Evolutionary conservation across 2,797 vertebrate species (phyloP).

Genomic region (Notamacropus eugenii): DNA sequence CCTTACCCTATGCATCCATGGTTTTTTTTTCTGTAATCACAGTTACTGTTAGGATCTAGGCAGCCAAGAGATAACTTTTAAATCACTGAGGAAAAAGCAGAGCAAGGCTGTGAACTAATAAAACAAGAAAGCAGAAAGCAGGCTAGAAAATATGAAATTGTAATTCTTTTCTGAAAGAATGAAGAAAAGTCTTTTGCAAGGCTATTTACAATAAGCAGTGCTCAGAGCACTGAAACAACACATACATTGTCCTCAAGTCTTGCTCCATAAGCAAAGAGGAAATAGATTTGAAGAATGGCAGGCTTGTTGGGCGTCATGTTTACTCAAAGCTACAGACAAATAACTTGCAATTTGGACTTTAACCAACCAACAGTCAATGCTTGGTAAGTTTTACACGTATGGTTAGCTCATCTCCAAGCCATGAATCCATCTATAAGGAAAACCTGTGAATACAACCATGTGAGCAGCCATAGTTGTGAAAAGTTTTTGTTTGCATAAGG

Average conservation of each 20-base stretch:
- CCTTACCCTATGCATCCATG: neutral
- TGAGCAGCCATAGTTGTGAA: slow-evolving; percentile 26
- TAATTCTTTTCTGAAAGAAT: slow-evolving; percentile 3
- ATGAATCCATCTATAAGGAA: slow-evolving; percentile 63
- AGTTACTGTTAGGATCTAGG: neutral
- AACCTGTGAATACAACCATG: slow-evolving; percentile 58
- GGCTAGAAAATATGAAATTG: slow-evolving; percentile 53
- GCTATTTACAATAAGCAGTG: neutral
- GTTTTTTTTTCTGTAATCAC: slow-evolving; percentile 13
- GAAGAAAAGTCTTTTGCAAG: slow-evolving; percentile 49
- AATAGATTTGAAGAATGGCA: slow-evolving; percentile 58
- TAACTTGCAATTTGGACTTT: slow-evolving; percentile 57
- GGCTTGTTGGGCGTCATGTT: slow-evolving; percentile 46
- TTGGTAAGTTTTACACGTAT: slow-evolving; percentile 65
- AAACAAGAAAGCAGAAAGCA: slow-evolving; percentile 49
- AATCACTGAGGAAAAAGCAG: slow-evolving; percentile 22
- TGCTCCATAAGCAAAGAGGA: slow-evolving; percentile 63
- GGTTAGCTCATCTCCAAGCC: slow-evolving; percentile 34
- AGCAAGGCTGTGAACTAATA: slow-evolving; percentile 40
- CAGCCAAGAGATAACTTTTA: slow-evolving; percentile 51
- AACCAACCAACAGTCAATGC: slow-evolving; percentile 48
- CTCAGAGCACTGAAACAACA: slow-evolving; percentile 21
- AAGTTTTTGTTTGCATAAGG: slow-evolving; percentile 39
- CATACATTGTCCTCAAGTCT: neutral
- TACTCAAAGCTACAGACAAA: slow-evolving; percentile 60